These are phyloP conservation scores for Malacoraja senta DNA, from an alignment of 2,797 vertebrate genomes.

Conservation along the genomic window DNA sequence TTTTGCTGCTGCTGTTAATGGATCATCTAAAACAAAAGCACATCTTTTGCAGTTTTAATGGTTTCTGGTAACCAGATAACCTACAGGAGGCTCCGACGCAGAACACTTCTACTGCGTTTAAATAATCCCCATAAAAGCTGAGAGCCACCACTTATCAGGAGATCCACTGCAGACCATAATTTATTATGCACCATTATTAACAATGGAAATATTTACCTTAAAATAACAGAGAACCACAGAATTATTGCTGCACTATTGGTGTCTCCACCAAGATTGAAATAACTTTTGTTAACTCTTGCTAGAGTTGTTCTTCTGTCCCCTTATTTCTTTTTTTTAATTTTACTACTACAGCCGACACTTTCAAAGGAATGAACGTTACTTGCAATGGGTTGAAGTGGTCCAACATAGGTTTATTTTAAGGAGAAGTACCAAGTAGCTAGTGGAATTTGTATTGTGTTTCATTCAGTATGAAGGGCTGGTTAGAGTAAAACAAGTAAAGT, in stretches of 20 bases:
- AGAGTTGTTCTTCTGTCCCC: not conserved
- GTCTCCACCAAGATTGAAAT: not conserved
- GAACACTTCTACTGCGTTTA: constrained; percentile 23
- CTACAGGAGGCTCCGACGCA: constrained; percentile 9
- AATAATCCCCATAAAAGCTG: constrained; percentile 26
- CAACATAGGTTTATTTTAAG: not conserved
- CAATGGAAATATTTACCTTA: constrained; percentile 4
- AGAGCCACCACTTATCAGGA: constrained; percentile 33
- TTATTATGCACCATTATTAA: constrained; percentile 28
- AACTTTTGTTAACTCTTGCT: not conserved
- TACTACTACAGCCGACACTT: not conserved
- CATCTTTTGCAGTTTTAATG: constrained; percentile 30
- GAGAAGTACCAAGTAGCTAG: not conserved
- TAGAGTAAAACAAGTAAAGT: not conserved
- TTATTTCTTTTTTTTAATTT: not conserved
- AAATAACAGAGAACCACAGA: not conserved
- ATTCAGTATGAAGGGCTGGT: not conserved
- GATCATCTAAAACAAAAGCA: constrained; percentile 35
- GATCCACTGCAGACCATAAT: constrained; percentile 28
- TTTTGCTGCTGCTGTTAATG: constrained; percentile 23
- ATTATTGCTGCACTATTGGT: not conserved
- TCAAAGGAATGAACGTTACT: not conserved
- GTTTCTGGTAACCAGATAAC: constrained; percentile 31
- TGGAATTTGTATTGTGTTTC: not conserved
- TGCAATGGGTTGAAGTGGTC: not conserved